Percentiles rank a stretch among this genome's conserved stretches.
Evolutionary conservation across 1,140 invertebrate species (phyloP).

Genomic region (Plutomurus gul): DNA sequence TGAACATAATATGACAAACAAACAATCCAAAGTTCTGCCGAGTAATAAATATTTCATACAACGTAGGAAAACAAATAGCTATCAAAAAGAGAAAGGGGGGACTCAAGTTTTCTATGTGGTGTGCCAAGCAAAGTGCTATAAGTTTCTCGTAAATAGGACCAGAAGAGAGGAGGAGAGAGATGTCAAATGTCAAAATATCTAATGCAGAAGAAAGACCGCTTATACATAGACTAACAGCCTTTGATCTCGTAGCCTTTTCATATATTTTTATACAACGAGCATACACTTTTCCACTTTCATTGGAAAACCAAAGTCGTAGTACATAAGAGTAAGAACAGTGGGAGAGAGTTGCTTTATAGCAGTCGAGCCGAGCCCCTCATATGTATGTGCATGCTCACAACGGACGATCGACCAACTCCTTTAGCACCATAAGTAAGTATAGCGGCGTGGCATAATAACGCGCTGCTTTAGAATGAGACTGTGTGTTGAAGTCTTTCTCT

Average conservation of each 20-base stretch:
- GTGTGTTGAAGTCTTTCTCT: not conserved
- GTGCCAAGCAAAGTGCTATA: not conserved
- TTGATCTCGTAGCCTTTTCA: slow-evolving; percentile 9
- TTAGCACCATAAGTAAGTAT: not conserved
- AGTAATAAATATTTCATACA: slow-evolving; percentile 22
- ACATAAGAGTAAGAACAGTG: not conserved
- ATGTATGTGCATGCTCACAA: too few species aligned
- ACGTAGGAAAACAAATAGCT: not conserved
- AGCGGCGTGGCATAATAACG: not conserved
- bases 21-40: not conserved
- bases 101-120: not conserved
- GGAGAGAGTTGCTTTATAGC: too few species aligned
- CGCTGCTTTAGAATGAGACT: not conserved
- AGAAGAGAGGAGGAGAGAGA: not conserved
- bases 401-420: not conserved
- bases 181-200: slow-evolving; percentile 25
- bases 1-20: too few species aligned
- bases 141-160: not conserved
- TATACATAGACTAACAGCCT: slow-evolving; percentile 18
- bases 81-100: too few species aligned
- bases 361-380: too few species aligned
- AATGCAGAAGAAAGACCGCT: slow-evolving; percentile 12
- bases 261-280: too few species aligned
- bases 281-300: too few species aligned
- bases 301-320: too few species aligned